Evolutionary conservation across 1,140 invertebrate species (phyloP), one percentile per base, ranked within the genome.

Genomic region (Zaprionus davidi): DNA sequence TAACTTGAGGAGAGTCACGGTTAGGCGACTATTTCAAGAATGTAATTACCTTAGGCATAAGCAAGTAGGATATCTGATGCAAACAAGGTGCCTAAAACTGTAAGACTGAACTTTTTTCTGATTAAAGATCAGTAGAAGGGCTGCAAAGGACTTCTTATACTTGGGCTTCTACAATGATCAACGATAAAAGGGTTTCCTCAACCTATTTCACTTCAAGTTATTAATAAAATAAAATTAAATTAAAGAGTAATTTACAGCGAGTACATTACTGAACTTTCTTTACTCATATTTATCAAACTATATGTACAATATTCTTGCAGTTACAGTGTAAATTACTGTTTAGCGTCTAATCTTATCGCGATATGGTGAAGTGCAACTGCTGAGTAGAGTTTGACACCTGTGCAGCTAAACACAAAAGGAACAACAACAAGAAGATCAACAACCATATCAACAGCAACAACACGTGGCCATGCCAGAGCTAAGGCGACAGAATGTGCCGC

Each of bases 401-500:
- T 51, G 57, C 17, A 34, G 17, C 15, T n/a, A 49, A 57, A 11
- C 56, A 51, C 7, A 59, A 51, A 11, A 59, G 9, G 2, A 28
- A n/a, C 11, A 7, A 9, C 41, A n/a, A 20, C 24, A 63, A n/a
- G 7, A 49, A 51, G 3, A 59, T 24, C 26, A 34, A n/a, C 17
- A 20, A 7, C 22, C 5, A 24, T 3, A 63, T 41, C 34, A 7
- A 28, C 28, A 31, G 7, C 28, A 31, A 31, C 28, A 68, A 58
- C 1, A 31, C n/a, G 12, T 15, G 1, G 51, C 17, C 17, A 91
- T 92, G 79, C 11, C 80, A 24, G 79, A 73, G 80, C 82, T 79
- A 82, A 57, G 68, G 24, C 44, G 58, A 3, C 62, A 71, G 90
- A 68, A 80, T 13, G 17, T 36, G 28, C 91, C 81, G 0, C 66